phyloP scores from a whole-genome alignment of 64 coral and sea anemone species.

The Montipora sp. region DNA sequence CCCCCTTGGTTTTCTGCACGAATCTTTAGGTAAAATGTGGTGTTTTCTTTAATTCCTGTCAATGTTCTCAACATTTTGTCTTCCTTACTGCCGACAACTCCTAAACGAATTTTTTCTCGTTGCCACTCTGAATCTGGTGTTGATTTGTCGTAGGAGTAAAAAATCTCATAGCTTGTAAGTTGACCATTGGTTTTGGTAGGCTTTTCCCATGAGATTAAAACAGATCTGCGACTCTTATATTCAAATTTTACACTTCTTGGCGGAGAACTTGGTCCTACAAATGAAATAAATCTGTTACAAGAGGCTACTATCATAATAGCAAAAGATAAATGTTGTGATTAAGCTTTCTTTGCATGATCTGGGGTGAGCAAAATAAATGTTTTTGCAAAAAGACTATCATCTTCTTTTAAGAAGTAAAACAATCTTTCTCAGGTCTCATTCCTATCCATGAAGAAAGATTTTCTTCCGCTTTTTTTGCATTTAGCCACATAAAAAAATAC shows the following conservation, averaged over 20 bases:
- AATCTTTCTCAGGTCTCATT: no score
- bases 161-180: conserved; percentile 73
- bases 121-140: conserved; percentile 72
- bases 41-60: conserved; percentile 28
- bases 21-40: conserved; percentile 76
- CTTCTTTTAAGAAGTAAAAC: no score
- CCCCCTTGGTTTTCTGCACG: conserved; percentile 68
- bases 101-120: not conserved
- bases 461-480: no score
- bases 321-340: no score
- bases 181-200: conserved; percentile 75
- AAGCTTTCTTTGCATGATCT: no score
- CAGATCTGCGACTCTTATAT: conserved; percentile 20
- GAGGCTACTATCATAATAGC: not conserved
- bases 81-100: conserved; percentile 16
- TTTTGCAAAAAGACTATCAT: no score
- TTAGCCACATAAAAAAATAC: no score
- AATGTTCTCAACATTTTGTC: conserved; percentile 25
- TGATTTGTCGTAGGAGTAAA: conserved; percentile 61
- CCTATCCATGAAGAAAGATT: no score
- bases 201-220: conserved; percentile 56
- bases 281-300: not conserved
- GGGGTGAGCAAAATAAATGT: no score
- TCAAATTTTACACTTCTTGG: conserved; percentile 72
- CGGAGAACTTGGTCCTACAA: conserved; percentile 70